Evolutionary conservation across 2,797 vertebrate genomes (phyloP).

Genomic region (Botia almorhae): DNA sequence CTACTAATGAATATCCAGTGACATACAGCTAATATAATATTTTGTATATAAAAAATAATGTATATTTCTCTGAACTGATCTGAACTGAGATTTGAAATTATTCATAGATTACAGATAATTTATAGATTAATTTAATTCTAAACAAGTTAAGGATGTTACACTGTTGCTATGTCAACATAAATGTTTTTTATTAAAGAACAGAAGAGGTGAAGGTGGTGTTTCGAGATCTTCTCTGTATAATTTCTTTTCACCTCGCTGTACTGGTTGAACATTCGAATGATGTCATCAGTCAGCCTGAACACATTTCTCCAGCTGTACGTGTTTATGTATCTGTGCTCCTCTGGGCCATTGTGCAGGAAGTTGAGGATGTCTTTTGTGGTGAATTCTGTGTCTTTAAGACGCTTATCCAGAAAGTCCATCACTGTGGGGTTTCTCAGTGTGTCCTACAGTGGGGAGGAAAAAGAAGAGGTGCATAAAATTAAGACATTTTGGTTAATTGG

Average conservation of each 20-base stretch:
- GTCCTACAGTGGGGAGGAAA: slow-evolving; percentile 74
- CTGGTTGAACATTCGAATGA: slow-evolving; percentile 79
- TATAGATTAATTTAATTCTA: no score
- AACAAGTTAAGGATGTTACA: no score
- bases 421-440: slow-evolving; percentile 89
- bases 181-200: no score
- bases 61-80: no score
- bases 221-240: not conserved
- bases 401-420: slow-evolving; percentile 82
- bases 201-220: not conserved
- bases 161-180: not conserved
- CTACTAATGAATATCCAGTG: not conserved
- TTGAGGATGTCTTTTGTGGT: slow-evolving; percentile 83
- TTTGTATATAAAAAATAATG: no score
- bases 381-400: slow-evolving; percentile 76
- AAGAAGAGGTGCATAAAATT: not conserved
- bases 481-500: not conserved
- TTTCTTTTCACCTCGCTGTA: slow-evolving; percentile 87
- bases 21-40: no score
- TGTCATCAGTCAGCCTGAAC: slow-evolving; percentile 81
- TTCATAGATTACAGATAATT: no score
- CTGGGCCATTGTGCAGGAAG: slow-evolving; percentile 84
- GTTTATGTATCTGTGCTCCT: slow-evolving; percentile 66
- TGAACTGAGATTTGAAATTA: no score
- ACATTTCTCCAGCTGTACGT: slow-evolving; percentile 85